phyloP scores from a whole-genome alignment of 2,888 invertebrate genomes.

The Frankliniella fusca region DNA sequence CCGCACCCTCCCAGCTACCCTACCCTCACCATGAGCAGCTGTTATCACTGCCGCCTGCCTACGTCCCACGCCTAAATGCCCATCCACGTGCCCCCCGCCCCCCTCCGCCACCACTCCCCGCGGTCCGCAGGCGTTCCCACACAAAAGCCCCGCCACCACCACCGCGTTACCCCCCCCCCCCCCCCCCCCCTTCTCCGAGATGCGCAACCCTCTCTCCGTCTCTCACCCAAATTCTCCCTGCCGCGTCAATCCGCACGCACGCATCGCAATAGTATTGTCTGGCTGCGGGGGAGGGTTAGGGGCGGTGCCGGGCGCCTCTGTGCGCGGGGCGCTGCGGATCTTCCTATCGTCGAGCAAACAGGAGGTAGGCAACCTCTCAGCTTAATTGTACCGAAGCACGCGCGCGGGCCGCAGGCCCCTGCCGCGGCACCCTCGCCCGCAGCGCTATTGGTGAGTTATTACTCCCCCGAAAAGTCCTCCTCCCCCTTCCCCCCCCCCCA shows the following conservation, averaged over 20 bases:
- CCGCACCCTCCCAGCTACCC: no score
- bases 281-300: neutral
- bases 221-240: neutral
- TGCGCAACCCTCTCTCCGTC: neutral
- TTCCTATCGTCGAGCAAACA: neutral
- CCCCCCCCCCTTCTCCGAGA: neutral
- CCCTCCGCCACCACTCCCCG: neutral
- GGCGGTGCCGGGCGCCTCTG: neutral
- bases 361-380: constrained; percentile 8
- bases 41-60: constrained; percentile 6
- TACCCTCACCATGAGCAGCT: neutral
- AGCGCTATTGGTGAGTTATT: neutral
- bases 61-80: constrained; percentile 3
- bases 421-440: neutral
- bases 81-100: neutral
- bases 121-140: neutral
- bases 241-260: neutral
- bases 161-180: neutral
- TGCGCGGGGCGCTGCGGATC: neutral
- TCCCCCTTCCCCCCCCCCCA: no score
- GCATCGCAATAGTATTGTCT: neutral
- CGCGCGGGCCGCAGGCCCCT: neutral
- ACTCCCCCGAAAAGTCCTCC: neutral
- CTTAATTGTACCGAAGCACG: constrained; percentile 22
- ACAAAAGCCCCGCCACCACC: neutral